A percentile compares a stretch with the other conserved stretches of the same genome.
Conservation (phyloP, 2,113 vertebrate species). For the Heptranchias perlo region DNA sequence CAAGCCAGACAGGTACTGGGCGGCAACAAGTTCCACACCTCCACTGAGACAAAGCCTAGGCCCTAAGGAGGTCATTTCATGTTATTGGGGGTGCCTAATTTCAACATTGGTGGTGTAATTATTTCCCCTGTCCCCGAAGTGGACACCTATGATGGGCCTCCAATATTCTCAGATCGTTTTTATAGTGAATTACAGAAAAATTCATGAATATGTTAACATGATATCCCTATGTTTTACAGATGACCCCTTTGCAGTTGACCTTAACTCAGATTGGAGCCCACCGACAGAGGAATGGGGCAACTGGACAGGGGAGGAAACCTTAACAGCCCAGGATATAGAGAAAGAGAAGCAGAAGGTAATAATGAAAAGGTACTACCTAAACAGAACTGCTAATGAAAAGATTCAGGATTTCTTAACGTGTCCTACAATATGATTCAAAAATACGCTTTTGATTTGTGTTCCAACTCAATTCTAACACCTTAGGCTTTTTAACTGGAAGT, state of each 20-base stretch:
- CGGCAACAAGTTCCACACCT: neutral
- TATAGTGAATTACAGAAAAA: slow-evolving; percentile 38
- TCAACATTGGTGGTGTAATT: neutral
- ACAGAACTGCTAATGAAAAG: neutral
- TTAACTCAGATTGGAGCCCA: slow-evolving; percentile 54
- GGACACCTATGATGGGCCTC: neutral
- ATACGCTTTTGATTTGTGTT: neutral
- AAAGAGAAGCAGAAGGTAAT: slow-evolving; percentile 46
- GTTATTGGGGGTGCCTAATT: neutral
- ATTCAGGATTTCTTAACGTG: neutral
- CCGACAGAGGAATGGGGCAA: slow-evolving; percentile 54
- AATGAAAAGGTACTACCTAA: neutral
- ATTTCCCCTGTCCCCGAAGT: neutral
- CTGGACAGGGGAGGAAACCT: slow-evolving; percentile 48
- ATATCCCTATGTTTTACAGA: slow-evolving; percentile 42
- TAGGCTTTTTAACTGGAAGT: too few species aligned
- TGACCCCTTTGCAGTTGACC: slow-evolving; percentile 45
- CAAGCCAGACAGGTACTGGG: neutral
- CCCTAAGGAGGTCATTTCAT: neutral
- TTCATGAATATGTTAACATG: neutral
- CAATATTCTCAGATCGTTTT: slow-evolving; percentile 33
- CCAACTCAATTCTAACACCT: neutral
- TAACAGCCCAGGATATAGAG: slow-evolving; percentile 18
- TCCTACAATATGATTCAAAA: neutral
- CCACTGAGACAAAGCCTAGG: neutral